A percentile compares a stretch with the other conserved stretches of the same genome.
Conservation (phyloP, 2,888 invertebrate species). For the Phymatocera aterrima region DNA sequence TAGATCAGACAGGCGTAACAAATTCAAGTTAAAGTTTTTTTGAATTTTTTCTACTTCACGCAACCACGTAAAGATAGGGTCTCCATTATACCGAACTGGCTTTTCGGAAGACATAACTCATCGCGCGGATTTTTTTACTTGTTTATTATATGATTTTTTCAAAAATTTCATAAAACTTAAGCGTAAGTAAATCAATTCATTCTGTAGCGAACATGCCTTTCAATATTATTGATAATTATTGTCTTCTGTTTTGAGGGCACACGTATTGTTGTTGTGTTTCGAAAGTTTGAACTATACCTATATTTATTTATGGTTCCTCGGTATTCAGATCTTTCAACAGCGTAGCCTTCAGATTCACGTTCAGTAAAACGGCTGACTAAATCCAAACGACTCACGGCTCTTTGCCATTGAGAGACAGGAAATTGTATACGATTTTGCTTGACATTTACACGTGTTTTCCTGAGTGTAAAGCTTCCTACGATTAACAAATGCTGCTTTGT, state of each 20-base stretch:
- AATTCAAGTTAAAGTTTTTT: too few species aligned
- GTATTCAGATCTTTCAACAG: neutral
- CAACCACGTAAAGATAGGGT: too few species aligned
- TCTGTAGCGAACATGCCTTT: too few species aligned
- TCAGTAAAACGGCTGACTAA: neutral
- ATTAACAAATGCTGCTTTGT: neutral
- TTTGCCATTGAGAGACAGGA: neutral
- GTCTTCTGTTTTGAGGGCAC: neutral
- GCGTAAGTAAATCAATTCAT: too few species aligned
- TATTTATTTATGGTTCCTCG: too few species aligned
- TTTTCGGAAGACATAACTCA: neutral
- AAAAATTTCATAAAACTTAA: neutral
- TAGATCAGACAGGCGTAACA: neutral
- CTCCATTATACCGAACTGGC: neutral
- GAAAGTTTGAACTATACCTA: too few species aligned
- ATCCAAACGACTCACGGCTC: neutral
- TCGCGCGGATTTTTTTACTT: neutral
- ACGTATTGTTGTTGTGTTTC: neutral
- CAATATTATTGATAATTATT: neutral
- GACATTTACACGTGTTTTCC: conserved; percentile 13
- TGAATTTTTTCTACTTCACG: too few species aligned
- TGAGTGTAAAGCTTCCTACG: neutral
- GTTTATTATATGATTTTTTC: neutral
- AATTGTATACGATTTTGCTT: neutral
- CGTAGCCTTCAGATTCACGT: neutral